Evolutionary conservation across 64 coral and sea anemone genomes (phyloP), one percentile per base, ranked within the genome.

Genomic region (Dendrophyllia cribrosa): DNA sequence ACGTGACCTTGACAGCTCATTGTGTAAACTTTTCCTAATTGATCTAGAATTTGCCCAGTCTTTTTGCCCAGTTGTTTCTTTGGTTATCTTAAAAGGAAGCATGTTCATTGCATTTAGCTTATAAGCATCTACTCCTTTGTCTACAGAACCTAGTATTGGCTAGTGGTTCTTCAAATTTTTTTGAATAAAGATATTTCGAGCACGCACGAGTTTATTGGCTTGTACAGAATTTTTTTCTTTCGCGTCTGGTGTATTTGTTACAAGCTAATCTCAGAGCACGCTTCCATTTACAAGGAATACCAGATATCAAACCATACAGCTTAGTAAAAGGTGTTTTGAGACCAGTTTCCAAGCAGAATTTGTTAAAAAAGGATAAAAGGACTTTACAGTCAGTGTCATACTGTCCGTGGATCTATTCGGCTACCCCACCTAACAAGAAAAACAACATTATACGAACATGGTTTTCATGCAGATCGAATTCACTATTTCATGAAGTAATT

Each of bases 11-110:
- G 52, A 56, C 11, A 56, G 52, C 11, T 56, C 52, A 8, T 56
- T 56, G 52, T 56, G 34, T 34, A 34, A 34, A 34, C 34, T 34
- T 34, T 34, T 34, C 34, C 34, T 34, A 34, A 34, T 34, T 34
- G 34, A 34, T 0, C 34, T 34, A 34, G 2, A 34, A 34, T 34
- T 34, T 34, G 34, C 34, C 34, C 34, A 34, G 34, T 34, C 34
- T 34, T 34, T 34, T 34, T 34, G 34, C 34, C 34, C 34, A 34
- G 34, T 70, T 15, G 60, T 51, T 78, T 48, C 53, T 78, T 78
- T 78, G 66, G 81, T 85, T 46, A 85, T 6, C 17, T 85, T 44
- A 52, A 67, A 66, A 85, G 59, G 59, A 48, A 85, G 49, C 21
- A 58, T 20, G 17, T 85, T 10, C 12, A 60, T 82, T 62, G 55